Evolutionary conservation across 2,113 vertebrate species (phyloP), one percentile per base, ranked within the genome.

Genomic region (Orthonyx spaldingii): DNA sequence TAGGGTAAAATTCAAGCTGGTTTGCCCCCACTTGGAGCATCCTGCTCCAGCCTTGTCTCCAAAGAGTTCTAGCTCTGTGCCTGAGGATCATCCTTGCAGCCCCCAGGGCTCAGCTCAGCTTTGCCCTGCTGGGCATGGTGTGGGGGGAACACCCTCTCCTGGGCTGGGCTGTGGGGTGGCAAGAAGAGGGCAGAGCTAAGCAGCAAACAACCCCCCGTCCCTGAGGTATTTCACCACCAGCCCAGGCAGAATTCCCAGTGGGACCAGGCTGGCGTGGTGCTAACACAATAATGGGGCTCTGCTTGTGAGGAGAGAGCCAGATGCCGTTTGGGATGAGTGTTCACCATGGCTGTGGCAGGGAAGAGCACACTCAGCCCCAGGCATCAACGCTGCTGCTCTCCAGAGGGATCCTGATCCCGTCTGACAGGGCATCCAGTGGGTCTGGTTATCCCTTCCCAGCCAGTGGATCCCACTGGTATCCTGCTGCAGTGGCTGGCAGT

Each of bases 241-340:
- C 59, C 35, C 0, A 1, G 33, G 39, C 57, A 76, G 77, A 46
- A 41, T 32, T 80, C 64, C 63, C 9, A 0, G 59, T 15, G 59
- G 61, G 77, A 59, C 7, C 11, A 8, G 0, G 9, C 68, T 63
- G 72, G 47, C 2, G 0, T 41, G 39, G 42, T 55, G 74, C 55
- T 63, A 22, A 47, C 1, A 1, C 28, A 44, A 5, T 33, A 66
- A 53, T 0, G 3, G 0, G 2, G 30, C 65, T 69, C 37, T 79
- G 57, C 68, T 57, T 4, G 4, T 0, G 32, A 8, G 11, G 10
- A 13, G 12, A 35, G 66, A 41, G 37, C 13, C 53, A 63, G 72
- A 35, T 32, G 66, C n/a, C 0, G 1, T 33, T 71, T 3, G 42
- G 77, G 68, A 53, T 10, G 11, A 27, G 15, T 1, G 2, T 30